phyloP scores from a whole-genome alignment of 2,113 vertebrate genomes.

The Mormyrus lacerda region DNA sequence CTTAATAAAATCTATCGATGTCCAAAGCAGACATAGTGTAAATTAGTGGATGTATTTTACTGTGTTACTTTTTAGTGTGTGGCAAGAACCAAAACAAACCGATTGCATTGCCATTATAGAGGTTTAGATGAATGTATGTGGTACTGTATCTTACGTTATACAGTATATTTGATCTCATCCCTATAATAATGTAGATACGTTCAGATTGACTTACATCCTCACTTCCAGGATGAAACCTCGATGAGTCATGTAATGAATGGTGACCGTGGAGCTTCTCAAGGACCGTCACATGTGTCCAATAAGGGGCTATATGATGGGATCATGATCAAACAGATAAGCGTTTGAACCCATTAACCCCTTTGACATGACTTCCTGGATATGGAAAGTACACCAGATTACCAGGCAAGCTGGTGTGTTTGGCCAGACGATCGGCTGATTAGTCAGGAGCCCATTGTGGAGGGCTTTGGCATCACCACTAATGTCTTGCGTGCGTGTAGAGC shows the following conservation, averaged over 20 bases:
- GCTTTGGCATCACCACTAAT: not conserved
- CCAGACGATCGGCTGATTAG: not conserved
- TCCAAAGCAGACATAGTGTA: no score
- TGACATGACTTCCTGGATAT: not conserved
- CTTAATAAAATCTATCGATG: no score
- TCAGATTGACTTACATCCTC: not conserved
- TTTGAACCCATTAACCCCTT: not conserved
- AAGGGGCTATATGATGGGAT: not conserved
- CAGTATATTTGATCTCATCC: not conserved
- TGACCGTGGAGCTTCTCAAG: not conserved
- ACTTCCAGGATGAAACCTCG: not conserved
- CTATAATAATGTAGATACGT: not conserved
- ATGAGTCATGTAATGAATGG: not conserved
- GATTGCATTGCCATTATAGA: not conserved
- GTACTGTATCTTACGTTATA: not conserved
- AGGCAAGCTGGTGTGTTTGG: not conserved
- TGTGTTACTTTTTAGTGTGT: no score
- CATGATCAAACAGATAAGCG: not conserved
- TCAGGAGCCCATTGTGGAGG: not conserved
- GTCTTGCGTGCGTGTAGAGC: not conserved
- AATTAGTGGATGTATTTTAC: no score
- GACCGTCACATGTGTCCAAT: not conserved
- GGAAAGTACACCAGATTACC: not conserved
- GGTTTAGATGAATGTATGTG: not conserved
- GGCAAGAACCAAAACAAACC: no score